phyloP scores from a whole-genome alignment of 2,797 vertebrate species.

The Poecilia wingei region DNA sequence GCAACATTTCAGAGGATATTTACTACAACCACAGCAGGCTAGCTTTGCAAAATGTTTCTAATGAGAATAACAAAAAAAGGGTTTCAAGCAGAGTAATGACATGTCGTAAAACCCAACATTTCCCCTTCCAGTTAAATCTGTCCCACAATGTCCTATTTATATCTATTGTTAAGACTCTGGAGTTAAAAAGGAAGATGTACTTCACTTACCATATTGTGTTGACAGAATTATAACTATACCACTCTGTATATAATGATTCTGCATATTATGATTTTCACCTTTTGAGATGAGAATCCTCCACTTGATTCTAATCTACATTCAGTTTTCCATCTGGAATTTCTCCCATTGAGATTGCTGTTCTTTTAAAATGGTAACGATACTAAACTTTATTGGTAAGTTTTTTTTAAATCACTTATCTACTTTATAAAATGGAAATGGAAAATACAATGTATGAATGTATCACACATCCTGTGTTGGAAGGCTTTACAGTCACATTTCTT shows the following conservation, averaged over 20 bases:
- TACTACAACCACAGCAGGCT: background rate
- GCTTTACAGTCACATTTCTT: background rate
- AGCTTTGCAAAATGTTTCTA: background rate
- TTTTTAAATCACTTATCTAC: background rate
- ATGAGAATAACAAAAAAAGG: background rate
- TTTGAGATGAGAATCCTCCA: too few species aligned
- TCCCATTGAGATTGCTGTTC: background rate
- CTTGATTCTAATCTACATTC: too few species aligned
- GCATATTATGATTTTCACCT: too few species aligned
- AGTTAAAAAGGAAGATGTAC: background rate
- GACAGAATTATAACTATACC: background rate
- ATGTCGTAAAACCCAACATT: background rate
- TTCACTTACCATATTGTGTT: background rate
- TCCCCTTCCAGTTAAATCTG: background rate
- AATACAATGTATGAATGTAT: background rate
- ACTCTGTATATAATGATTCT: too few species aligned
- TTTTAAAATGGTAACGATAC: background rate
- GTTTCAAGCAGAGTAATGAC: background rate
- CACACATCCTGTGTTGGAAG: background rate
- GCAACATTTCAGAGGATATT: background rate
- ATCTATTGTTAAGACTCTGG: background rate
- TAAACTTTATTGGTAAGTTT: background rate
- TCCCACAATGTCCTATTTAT: background rate
- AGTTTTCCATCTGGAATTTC: background rate
- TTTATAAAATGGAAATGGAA: background rate